Conservation (phyloP, 2,113 vertebrate species). For the Halcyon senegalensis region DNA sequence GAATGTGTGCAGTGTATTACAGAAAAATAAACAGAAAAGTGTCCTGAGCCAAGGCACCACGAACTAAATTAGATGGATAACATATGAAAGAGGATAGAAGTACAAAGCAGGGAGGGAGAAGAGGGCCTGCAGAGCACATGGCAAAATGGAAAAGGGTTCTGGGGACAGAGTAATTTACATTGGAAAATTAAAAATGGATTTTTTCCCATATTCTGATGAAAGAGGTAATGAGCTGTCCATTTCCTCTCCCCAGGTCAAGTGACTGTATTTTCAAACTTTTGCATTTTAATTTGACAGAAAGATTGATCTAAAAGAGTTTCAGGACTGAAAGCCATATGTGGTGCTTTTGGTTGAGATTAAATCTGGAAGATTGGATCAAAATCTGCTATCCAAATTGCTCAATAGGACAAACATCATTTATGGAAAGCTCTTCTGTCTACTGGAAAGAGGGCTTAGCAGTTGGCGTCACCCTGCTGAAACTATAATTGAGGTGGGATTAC, state of each 20-base stretch:
- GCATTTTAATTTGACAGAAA: background rate
- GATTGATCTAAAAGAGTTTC: background rate
- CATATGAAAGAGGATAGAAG: background rate
- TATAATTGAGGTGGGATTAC: slow-evolving; percentile 40
- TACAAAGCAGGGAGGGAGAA: background rate
- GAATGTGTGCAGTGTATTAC: background rate
- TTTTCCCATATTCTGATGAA: background rate
- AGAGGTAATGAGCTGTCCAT: background rate
- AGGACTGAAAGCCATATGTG: background rate
- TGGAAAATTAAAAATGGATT: background rate
- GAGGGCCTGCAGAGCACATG: background rate
- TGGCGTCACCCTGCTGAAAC: slow-evolving; percentile 29
- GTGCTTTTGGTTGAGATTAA: slow-evolving; percentile 23
- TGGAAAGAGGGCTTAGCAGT: slow-evolving; percentile 36
- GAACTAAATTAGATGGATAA: background rate
- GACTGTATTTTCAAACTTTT: background rate
- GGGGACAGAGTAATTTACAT: background rate
- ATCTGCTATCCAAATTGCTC: slow-evolving; percentile 29
- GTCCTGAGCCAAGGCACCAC: background rate
- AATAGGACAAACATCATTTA: background rate
- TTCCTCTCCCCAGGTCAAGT: background rate
- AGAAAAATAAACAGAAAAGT: background rate
- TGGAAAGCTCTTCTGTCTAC: slow-evolving; percentile 8
- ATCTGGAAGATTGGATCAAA: background rate
- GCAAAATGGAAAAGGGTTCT: background rate